Percentiles rank a stretch among this genome's conserved stretches.
These are phyloP conservation scores for Conopomorpha cramerella DNA, from an alignment of 1,140 invertebrate genomes.

Conservation along the genomic window DNA sequence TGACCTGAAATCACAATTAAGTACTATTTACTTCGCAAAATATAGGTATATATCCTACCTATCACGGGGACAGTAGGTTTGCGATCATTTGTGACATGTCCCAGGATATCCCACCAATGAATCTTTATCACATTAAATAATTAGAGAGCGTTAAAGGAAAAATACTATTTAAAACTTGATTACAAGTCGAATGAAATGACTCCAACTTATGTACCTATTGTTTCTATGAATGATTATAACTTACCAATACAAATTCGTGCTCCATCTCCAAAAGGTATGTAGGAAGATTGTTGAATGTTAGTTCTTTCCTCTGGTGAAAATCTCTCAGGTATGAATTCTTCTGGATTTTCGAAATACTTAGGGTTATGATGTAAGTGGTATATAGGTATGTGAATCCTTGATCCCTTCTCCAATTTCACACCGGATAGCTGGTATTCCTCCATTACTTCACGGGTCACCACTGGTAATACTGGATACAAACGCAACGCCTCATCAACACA, in stretches of 20 bases:
- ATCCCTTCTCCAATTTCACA: slow-evolving; percentile 12
- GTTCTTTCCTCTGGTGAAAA: slow-evolving; percentile 34
- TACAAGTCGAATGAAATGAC: no score
- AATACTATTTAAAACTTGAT: no score
- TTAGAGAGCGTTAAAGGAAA: no score
- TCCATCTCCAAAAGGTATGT: slow-evolving; percentile 1
- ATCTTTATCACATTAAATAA: no score
- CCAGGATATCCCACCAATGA: no score
- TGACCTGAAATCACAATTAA: no score
- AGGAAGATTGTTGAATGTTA: not conserved
- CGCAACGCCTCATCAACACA: slow-evolving; percentile 36
- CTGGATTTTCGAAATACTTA: slow-evolving; percentile 59
- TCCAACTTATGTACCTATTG: no score
- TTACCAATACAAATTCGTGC: not conserved
- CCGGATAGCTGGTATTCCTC: slow-evolving; percentile 8
- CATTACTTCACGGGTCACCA: slow-evolving; percentile 23
- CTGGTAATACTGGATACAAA: slow-evolving; percentile 27
- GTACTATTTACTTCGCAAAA: no score
- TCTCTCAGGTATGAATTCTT: slow-evolving; percentile 64
- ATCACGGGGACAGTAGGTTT: no score
- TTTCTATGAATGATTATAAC: no score
- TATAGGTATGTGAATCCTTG: slow-evolving; percentile 14
- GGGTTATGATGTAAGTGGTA: slow-evolving; percentile 25
- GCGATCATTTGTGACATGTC: no score
- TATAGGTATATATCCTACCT: no score